A percentile compares a stretch with the other conserved stretches of the same genome.
These are phyloP conservation scores for Hypotaenidia philippensis DNA, from an alignment of 2,797 vertebrate species.

Conservation along the genomic window DNA sequence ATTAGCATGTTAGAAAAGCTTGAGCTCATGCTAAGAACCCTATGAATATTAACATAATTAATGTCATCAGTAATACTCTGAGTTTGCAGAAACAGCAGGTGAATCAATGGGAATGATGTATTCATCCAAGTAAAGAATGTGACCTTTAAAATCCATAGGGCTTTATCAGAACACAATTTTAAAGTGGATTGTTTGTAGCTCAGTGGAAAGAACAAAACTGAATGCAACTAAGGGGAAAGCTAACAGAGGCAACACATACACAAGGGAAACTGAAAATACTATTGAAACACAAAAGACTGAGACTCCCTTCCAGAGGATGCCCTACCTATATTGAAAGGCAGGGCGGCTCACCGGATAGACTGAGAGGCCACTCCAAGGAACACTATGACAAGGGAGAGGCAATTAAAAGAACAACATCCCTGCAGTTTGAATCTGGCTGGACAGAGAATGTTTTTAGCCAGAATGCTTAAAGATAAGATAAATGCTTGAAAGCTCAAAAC, in stretches of 20 bases:
- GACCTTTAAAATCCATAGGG: slow-evolving; percentile 49
- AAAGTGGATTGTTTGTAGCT: neutral
- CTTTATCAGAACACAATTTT: neutral
- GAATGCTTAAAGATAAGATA: neutral
- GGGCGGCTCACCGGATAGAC: neutral
- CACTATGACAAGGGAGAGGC: neutral
- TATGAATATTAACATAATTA: slow-evolving; percentile 62
- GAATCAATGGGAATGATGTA: slow-evolving; percentile 25
- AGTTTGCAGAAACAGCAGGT: slow-evolving; percentile 49
- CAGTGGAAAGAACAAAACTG: slow-evolving; percentile 6
- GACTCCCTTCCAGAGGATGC: neutral
- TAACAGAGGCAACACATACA: neutral
- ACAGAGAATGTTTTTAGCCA: neutral
- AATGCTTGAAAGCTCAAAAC: neutral
- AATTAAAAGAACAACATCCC: neutral
- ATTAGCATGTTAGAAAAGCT: slow-evolving; percentile 37
- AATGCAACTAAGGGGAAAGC: neutral
- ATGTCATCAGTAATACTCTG: slow-evolving; percentile 57
- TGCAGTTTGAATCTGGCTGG: neutral
- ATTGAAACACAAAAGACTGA: neutral
- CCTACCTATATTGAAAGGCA: neutral
- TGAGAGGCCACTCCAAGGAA: neutral
- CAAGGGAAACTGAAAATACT: neutral
- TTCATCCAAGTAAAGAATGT: slow-evolving; percentile 10
- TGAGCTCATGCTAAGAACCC: slow-evolving; percentile 50